Percentiles rank a stretch among this genome's conserved stretches.
Evolutionary conservation across 2,888 invertebrate genomes (phyloP).

Genomic region (Prostheceraeus crozeri): DNA sequence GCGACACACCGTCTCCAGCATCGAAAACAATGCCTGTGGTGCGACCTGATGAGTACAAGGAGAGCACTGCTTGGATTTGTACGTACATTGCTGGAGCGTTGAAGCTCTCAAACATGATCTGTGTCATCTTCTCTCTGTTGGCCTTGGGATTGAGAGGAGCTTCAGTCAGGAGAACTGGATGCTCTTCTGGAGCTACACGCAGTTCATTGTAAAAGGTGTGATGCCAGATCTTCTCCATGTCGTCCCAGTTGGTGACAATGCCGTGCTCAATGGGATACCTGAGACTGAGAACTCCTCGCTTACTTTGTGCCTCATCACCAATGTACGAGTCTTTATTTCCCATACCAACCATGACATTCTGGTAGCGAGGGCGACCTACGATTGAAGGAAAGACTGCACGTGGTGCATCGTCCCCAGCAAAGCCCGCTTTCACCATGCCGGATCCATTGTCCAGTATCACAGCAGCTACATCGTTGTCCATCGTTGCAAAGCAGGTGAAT

Average conservation of each 20-base stretch:
- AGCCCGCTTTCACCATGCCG: too few species aligned
- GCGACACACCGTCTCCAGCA: slow-evolving; percentile 83
- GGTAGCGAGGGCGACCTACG: too few species aligned
- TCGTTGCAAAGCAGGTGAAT: too few species aligned
- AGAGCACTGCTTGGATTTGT: slow-evolving; percentile 73
- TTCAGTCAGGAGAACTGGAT: slow-evolving; percentile 77
- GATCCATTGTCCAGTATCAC: too few species aligned
- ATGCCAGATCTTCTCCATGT: slow-evolving; percentile 56
- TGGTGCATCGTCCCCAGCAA: too few species aligned
- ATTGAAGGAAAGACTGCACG: too few species aligned
- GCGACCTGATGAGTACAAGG: slow-evolving; percentile 81
- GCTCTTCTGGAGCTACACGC: slow-evolving; percentile 64
- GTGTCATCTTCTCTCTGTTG: slow-evolving; percentile 81
- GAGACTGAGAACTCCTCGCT: slow-evolving; percentile 52
- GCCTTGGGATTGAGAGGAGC: slow-evolving; percentile 80
- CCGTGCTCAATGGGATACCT: slow-evolving; percentile 53
- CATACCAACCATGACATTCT: slow-evolving; percentile 96
- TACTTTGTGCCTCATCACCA: slow-evolving; percentile 48
- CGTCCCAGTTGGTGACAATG: slow-evolving; percentile 53
- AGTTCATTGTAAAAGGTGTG: slow-evolving; percentile 54
- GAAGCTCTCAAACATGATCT: slow-evolving; percentile 61
- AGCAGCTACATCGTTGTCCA: too few species aligned
- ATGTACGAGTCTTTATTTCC: slow-evolving; percentile 63
- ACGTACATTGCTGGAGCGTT: slow-evolving; percentile 70
- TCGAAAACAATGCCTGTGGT: slow-evolving; percentile 85